Evolutionary conservation across 2,113 vertebrate genomes (phyloP).

Genomic region (Barnardius zonarius): DNA sequence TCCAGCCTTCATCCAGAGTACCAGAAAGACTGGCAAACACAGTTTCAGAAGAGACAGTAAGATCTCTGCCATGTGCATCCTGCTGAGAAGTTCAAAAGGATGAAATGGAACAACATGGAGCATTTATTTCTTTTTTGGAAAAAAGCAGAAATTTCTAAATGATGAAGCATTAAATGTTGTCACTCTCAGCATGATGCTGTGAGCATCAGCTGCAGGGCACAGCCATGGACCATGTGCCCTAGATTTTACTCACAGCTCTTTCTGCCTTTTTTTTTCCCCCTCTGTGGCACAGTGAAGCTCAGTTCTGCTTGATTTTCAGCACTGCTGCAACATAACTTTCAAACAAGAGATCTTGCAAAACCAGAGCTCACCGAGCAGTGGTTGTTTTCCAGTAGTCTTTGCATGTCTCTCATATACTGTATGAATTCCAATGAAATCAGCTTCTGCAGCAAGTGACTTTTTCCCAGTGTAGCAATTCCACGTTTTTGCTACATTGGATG

Average conservation of each 20-base stretch:
- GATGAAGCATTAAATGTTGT: background rate
- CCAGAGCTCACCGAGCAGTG: background rate
- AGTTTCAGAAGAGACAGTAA: background rate
- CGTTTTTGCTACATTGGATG: background rate
- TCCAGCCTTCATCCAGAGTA: background rate
- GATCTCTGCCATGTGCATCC: background rate
- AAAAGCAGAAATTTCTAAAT: background rate
- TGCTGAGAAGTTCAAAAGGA: background rate
- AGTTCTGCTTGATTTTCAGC: background rate
- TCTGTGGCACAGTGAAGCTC: background rate
- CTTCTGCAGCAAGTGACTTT: background rate
- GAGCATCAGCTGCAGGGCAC: background rate
- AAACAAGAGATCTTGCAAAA: background rate
- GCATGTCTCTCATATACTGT: background rate
- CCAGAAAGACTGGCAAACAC: background rate
- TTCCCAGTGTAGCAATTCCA: background rate
- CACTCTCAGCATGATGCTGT: background rate
- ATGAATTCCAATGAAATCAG: background rate
- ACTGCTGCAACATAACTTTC: background rate
- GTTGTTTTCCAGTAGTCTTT: background rate
- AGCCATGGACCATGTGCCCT: background rate
- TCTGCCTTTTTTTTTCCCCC: rapidly evolving
- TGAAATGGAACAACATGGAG: background rate
- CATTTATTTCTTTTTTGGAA: background rate
- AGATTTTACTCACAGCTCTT: background rate